A percentile compares a stretch with the other conserved stretches of the same genome.
phyloP scores from a whole-genome alignment of 2,113 vertebrate genomes.

The Chiloscyllium plagiosum region DNA sequence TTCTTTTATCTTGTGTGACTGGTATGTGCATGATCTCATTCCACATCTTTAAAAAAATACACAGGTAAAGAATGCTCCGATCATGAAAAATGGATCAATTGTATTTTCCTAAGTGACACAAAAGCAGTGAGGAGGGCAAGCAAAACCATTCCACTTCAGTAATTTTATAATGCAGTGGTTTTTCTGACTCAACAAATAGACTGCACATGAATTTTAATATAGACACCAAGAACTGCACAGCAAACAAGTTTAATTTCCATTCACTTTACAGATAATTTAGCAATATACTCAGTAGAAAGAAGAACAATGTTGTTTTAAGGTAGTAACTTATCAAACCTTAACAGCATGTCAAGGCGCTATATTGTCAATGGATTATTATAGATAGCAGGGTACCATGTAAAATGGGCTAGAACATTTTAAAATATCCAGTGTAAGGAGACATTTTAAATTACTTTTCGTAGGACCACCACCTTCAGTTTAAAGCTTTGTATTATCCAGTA shows the following conservation, averaged over 20 bases:
- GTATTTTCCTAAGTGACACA: background rate
- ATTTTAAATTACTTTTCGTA: background rate
- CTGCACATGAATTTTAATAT: background rate
- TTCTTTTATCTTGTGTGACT: conserved; percentile 64
- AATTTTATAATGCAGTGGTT: background rate
- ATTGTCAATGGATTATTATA: background rate
- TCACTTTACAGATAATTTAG: background rate
- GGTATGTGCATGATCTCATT: conserved; percentile 68
- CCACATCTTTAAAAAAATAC: conserved; percentile 56
- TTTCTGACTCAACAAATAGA: background rate
- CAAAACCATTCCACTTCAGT: background rate
- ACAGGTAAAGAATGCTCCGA: conserved; percentile 58
- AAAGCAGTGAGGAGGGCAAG: background rate
- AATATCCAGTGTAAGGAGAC: background rate
- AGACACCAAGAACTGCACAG: background rate
- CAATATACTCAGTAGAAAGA: background rate
- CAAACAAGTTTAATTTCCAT: background rate
- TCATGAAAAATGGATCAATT: background rate
- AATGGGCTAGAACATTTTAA: background rate
- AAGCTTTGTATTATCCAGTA: background rate
- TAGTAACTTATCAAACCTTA: background rate
- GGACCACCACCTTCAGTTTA: background rate
- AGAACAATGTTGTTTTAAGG: background rate
- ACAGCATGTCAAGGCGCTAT: background rate
- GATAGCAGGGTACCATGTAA: background rate